Percentiles rank a stretch among this genome's conserved stretches.
phyloP scores from a whole-genome alignment of 2,113 vertebrate species.

The Trematomus loennbergii region DNA sequence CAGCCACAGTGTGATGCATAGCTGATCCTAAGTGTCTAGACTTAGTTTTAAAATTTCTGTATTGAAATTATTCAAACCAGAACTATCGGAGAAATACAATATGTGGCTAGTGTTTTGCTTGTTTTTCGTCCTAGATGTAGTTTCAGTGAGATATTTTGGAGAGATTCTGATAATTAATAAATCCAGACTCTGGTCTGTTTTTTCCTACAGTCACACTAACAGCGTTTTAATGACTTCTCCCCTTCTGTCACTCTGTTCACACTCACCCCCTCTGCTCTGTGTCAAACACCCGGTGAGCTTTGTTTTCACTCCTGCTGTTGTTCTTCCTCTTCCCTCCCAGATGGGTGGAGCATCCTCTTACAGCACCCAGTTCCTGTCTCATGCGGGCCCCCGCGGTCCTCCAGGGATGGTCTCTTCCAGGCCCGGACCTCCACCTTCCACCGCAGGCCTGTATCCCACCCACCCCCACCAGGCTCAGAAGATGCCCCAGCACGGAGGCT shows the following conservation, averaged over 20 bases:
- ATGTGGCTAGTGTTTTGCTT: neutral
- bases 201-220: no score
- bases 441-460: constrained; percentile 83
- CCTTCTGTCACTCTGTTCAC: neutral
- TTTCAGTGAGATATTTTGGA: neutral
- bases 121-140: neutral
- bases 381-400: constrained; percentile 88
- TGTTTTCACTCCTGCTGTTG: constrained; percentile 14
- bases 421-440: constrained; percentile 68
- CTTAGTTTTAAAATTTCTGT: no score
- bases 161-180: neutral
- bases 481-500: constrained; percentile 87
- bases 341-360: constrained; percentile 91
- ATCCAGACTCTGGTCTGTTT: neutral
- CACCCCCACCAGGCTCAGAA: constrained; percentile 87
- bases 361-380: constrained; percentile 92
- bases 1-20: no score
- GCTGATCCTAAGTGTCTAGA: no score
- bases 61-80: no score
- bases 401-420: constrained; percentile 86
- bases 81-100: no score
- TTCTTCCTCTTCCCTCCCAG: constrained; percentile 74
- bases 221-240: neutral
- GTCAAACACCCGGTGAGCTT: constrained; percentile 21
- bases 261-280: neutral